Percentiles rank a stretch among this genome's conserved stretches.
phyloP scores from a whole-genome alignment of 2,113 vertebrate species.

The Erythrocercus mccallii region DNA sequence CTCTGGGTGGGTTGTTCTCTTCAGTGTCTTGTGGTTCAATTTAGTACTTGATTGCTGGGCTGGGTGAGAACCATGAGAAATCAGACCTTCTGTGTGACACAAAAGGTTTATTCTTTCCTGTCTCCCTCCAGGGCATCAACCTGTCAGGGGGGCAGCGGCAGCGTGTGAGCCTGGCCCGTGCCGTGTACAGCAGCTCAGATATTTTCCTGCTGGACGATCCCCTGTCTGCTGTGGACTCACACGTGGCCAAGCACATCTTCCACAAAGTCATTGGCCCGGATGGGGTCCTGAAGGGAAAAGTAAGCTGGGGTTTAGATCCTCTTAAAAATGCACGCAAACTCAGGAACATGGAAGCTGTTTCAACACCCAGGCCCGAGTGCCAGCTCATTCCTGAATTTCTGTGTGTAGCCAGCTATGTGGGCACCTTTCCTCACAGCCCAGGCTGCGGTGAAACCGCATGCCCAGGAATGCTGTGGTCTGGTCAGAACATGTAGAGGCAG shows the following conservation, averaged over 20 bases:
- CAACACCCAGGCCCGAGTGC: neutral
- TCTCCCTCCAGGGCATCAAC: slow-evolving; percentile 87
- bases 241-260: slow-evolving; percentile 95
- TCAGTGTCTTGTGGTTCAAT: neutral
- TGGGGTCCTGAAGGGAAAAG: slow-evolving; percentile 86
- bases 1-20: neutral
- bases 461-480: neutral
- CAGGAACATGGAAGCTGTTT: neutral
- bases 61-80: neutral
- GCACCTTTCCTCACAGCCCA: neutral
- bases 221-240: slow-evolving; percentile 91
- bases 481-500: neutral
- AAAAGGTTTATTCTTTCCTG: neutral
- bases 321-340: neutral
- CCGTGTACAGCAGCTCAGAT: slow-evolving; percentile 86
- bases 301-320: slow-evolving; percentile 57
- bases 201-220: slow-evolving; percentile 93
- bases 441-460: neutral
- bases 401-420: neutral
- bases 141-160: slow-evolving; percentile 94
- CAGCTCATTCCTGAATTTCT: neutral
- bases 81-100: neutral
- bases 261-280: slow-evolving; percentile 92
- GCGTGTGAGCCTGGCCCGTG: slow-evolving; percentile 90
- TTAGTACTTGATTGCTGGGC: neutral